A percentile compares a stretch with the other conserved stretches of the same genome.
Evolutionary conservation across 2,113 vertebrate genomes (phyloP).

Genomic region (Emberiza fucata): DNA sequence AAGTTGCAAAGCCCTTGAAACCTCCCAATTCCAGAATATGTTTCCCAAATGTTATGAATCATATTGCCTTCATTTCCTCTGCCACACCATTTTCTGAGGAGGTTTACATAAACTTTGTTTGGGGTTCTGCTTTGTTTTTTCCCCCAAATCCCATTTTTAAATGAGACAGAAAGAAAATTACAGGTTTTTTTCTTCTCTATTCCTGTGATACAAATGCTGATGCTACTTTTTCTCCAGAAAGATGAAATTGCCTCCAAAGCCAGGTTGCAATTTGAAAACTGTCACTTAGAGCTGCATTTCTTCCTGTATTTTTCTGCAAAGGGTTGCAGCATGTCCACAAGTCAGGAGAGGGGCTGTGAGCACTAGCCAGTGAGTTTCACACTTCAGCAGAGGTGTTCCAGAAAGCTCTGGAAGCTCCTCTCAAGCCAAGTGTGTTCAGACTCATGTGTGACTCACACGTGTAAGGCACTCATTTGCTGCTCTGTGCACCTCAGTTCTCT

Average conservation of each 20-base stretch:
- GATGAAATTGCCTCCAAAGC: background rate
- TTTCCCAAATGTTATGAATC: background rate
- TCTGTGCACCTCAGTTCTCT: background rate
- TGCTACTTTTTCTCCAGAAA: background rate
- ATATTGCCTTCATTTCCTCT: background rate
- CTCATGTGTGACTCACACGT: accelerated
- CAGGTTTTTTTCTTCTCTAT: background rate
- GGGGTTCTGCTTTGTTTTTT: background rate
- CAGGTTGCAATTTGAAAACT: background rate
- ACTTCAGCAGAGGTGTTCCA: background rate
- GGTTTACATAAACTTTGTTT: background rate
- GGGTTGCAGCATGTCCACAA: background rate
- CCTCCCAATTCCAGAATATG: background rate
- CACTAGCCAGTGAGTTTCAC: background rate
- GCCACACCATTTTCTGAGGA: background rate
- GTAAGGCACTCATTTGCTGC: background rate
- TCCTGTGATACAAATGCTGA: background rate
- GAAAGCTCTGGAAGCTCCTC: background rate
- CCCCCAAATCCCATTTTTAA: background rate
- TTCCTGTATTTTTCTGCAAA: background rate
- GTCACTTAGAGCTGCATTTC: background rate
- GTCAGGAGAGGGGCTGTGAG: background rate
- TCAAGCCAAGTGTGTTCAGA: background rate
- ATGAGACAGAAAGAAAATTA: background rate
- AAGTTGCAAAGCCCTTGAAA: constrained; percentile 15